Base-by-base conservation (phyloP, 1,140 invertebrate genomes). In the Drosophila parvula region DNA sequence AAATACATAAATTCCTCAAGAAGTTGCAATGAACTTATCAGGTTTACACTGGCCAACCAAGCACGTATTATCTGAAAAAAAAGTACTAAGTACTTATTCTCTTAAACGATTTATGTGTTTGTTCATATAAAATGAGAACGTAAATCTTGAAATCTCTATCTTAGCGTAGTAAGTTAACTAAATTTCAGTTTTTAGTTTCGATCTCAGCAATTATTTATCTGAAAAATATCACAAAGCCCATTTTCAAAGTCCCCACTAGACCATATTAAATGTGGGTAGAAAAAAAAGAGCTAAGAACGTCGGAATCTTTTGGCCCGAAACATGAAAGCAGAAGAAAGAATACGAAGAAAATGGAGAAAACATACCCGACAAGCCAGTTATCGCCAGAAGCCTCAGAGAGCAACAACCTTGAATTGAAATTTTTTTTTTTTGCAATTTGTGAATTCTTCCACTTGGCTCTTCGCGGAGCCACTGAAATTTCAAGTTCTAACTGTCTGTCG, bases 401-500 rank as follows among this genome's bases (percentile, higher is more conserved):
- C 84, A 89, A 81, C 78, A 89, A 89, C 84, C 84, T 89, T 89
- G 85, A 89, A 90, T 81, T 89, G 67, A 84, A 89, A 59, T 76
- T 67, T 22, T 22, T 89, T 76, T 67, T 22, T 22, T 89, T 89
- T 71, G 80, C 83, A 88, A 89, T 89, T 88, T 78, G 79, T 84
- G 68, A 86, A 88, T 86, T 86, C 76, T 79, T 81, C 59, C 50
- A 68, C 58, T 32, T 40, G 59, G 81, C 81, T 67, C 51, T 53
- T 18, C 28, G 57, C 50, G 53, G 57, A 74, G 34, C 43, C 59
- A 62, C 59, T 67, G 59, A 89, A 84, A 88, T 89, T 88, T 88
- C 84, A 89, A 89, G 84, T 89, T 88, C 68, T 84, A 83, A 83
- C 80, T 84, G 79, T 88, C 60, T 64, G 74, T 56, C 41, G 63